Base-by-base conservation (phyloP, 2,113 vertebrate species). In the Eonycteris spelaea region DNA sequence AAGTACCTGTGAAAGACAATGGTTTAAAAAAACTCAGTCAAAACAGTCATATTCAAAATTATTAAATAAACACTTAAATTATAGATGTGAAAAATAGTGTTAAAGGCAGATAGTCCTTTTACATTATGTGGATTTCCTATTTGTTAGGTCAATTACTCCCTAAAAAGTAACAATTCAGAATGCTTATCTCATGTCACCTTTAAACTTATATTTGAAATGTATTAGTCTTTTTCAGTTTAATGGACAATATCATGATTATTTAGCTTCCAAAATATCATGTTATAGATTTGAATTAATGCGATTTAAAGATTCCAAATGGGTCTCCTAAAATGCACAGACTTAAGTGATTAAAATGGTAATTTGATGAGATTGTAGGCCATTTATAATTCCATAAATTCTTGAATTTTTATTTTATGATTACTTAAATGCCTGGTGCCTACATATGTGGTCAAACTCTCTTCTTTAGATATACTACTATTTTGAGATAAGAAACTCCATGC, bases 401-500 rank as follows among this genome's bases (percentile, higher is more conserved):
- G 40, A 33, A 43, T 15, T 53, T 97, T 97, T 48, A 15, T 95
- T 94, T 77, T 77, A 13, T 38, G 95, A 80, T 13, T 48, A 40
- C 82, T 79, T 93, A 96, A 97, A 40, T 22, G 75, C 19, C 93
- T 4, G 0, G 11, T 57, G 28, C 30, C 13, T 80, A 53, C 11
- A 18, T 57, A 9, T 33, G 63, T 35, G 21, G 40, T 92, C 77
- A 95, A 38, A 19, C 26, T 84, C 77, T 96, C 43, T 53, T 93
- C 55, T 91, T 1, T 90, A n/a, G 8, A 43, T 75, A 71, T 86
- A 61, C 22, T 30, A 48, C 11, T 95, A 43, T 97, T 96, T 94
- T 96, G 63, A 83, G 95, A 80, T 80, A 90, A 71, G 68, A 98
- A 95, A 67, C 13, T 94, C 48, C 57, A 48, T 73, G 67, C 24